Conservation (phyloP, 2,888 invertebrate genomes). For the Cataglyphis altisquamis region DNA sequence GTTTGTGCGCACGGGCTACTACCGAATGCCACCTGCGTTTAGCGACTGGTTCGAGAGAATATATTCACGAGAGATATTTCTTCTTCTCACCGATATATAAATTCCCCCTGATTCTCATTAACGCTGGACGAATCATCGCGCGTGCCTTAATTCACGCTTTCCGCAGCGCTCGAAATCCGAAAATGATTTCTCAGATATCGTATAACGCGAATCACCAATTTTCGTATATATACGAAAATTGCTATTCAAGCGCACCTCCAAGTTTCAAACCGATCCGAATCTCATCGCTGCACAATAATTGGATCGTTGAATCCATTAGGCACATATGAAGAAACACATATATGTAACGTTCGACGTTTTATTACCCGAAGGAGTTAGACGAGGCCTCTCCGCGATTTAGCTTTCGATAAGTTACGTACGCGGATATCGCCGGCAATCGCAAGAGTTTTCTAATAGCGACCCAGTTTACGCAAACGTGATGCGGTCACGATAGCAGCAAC, state of each 20-base stretch:
- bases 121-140: background rate
- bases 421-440: conserved; percentile 14
- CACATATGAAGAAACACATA: background rate
- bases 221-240: conserved; percentile 20
- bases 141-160: conserved; percentile 11
- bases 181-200: conserved; percentile 18
- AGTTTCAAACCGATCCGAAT: background rate
- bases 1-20: conserved; percentile 36
- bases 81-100: conserved; percentile 29
- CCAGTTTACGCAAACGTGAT: conserved; percentile 46
- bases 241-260: background rate
- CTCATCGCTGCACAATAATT: conserved; percentile 10
- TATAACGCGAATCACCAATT: background rate
- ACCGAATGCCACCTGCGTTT: conserved; percentile 60
- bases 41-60: conserved; percentile 53
- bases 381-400: background rate
- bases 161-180: conserved; percentile 1
- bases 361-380: background rate
- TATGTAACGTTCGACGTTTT: background rate
- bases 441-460: conserved; percentile 44
- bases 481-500: conserved; percentile 26
- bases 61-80: conserved; percentile 18
- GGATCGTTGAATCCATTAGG: conserved; percentile 1
- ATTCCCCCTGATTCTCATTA: conserved; percentile 49
- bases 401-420: conserved; percentile 26